Base-by-base conservation (phyloP, 2,797 vertebrate species). In the Knipowitschia caucasica region DNA sequence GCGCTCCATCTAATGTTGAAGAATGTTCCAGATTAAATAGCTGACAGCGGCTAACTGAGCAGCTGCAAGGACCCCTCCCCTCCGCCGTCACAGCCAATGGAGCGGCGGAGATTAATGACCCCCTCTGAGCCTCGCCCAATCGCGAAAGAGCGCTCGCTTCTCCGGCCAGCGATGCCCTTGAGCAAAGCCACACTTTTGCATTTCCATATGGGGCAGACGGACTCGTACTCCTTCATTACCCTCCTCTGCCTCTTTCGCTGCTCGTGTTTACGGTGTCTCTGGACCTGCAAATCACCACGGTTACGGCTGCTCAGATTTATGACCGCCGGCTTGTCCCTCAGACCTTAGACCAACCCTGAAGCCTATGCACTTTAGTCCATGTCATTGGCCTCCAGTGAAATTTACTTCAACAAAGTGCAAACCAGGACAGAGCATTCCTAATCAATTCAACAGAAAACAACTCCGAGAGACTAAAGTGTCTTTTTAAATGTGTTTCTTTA, bases 211-310 rank as follows among this genome's bases (percentile, higher is more conserved):
- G 29, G 39, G 46, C 34, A 58, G 38, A 49, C 26, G 71, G 75
- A 73, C 74, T n/a, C n/a, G n/a, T n/a, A 71, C 75, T 80, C 75
- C 35, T 4, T 9, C 10, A 7, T 38, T 17, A 6, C 7, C 33
- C 62, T 52, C 69, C 70, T 77, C 69, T 71, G 56, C 59, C 55
- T 71, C 43, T 64, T 67, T 81, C 81, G 65, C 61, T 38, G 67
- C 62, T 10, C 43, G 73, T 84, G 83, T 89, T 89, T 88, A 89
- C 83, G 83, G 85, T 81, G 85, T 82, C 83, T 80, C 76, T 71
- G 78, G 84, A 87, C 77, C 82, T 78, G 80, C 80, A 87, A 87
- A 88, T 89, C 87, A 86, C 73, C 0, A 61, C 56, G 59, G 85
- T 82, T 83, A 80, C 55, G 25, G 81, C 74, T 53, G 67, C 69